Evolutionary conservation across 2,797 vertebrate species (phyloP).

Genomic region (Pantherophis vulpinus): DNA sequence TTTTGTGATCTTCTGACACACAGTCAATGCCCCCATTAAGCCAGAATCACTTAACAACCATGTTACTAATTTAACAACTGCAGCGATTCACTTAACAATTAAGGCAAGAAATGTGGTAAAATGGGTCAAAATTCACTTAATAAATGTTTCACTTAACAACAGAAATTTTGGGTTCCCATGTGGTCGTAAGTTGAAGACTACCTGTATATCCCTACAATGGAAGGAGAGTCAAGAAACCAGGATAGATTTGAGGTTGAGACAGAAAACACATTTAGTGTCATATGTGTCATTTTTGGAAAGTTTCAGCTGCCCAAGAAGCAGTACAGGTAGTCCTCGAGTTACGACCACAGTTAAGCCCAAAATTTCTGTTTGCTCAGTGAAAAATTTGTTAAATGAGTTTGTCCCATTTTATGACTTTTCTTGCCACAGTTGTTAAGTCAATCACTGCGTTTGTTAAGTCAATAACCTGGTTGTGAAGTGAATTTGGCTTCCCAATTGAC

Average conservation of each 20-base stretch:
- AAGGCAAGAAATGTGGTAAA: background rate
- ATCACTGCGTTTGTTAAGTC: background rate
- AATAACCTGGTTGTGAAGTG: background rate
- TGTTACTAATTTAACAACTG: background rate
- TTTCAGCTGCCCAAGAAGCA: background rate
- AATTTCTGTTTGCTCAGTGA: background rate
- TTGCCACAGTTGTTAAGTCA: background rate
- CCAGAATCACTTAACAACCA: background rate
- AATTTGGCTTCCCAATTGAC: background rate
- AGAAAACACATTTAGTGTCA: background rate
- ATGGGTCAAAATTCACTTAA: background rate
- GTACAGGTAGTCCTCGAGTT: background rate
- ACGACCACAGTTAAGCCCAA: background rate
- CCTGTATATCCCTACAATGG: background rate
- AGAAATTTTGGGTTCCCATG: background rate
- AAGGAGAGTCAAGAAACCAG: background rate
- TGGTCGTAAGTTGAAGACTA: background rate
- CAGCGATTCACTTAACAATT: background rate
- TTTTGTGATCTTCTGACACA: background rate
- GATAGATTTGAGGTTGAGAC: background rate
- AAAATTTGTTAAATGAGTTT: no score
- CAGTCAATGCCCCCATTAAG: background rate
- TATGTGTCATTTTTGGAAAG: background rate
- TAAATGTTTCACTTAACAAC: background rate
- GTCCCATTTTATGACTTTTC: background rate